Evolutionary conservation across 1,140 invertebrate genomes (phyloP).

Genomic region (Himalopsyche phryganea): DNA sequence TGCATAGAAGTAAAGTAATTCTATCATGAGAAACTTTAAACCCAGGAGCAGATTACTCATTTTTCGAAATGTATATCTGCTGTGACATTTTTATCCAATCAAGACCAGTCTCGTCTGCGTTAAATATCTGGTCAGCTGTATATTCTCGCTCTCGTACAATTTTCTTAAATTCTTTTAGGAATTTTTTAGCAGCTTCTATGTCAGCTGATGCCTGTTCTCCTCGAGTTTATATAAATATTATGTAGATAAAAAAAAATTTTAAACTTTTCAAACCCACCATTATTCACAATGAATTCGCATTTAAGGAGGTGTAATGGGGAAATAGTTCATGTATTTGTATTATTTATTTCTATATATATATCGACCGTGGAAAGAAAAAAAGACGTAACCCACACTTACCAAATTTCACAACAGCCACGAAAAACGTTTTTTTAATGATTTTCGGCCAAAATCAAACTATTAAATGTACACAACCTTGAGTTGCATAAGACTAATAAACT

Average conservation of each 20-base stretch:
- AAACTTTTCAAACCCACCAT: slow-evolving; percentile 40
- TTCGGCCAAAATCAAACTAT: no score
- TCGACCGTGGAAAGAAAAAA: no score
- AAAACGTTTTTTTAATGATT: no score
- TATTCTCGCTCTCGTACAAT: slow-evolving; percentile 37
- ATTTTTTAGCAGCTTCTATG: slow-evolving; percentile 36
- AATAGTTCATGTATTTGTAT: no score
- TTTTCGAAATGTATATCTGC: slow-evolving; percentile 41
- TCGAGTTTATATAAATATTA: slow-evolving; percentile 34
- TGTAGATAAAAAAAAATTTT: slow-evolving; percentile 37
- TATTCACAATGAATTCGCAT: slow-evolving; percentile 38
- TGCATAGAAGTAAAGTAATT: slow-evolving; percentile 42
- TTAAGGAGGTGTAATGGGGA: no score
- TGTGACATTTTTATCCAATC: slow-evolving; percentile 51
- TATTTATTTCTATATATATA: no score
- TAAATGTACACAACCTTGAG: no score
- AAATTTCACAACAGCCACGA: no score
- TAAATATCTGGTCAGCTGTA: slow-evolving; percentile 43
- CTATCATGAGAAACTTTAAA: slow-evolving; percentile 48
- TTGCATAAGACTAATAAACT: no score
- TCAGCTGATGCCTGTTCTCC: slow-evolving; percentile 38
- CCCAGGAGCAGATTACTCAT: slow-evolving; percentile 41
- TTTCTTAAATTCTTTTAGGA: slow-evolving; percentile 29
- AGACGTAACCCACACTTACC: no score
- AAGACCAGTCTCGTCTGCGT: slow-evolving; percentile 43